Base-by-base conservation (phyloP, 30 jellyfish, hydroid and myxozoan species). In the Hydractinia echinata region DNA sequence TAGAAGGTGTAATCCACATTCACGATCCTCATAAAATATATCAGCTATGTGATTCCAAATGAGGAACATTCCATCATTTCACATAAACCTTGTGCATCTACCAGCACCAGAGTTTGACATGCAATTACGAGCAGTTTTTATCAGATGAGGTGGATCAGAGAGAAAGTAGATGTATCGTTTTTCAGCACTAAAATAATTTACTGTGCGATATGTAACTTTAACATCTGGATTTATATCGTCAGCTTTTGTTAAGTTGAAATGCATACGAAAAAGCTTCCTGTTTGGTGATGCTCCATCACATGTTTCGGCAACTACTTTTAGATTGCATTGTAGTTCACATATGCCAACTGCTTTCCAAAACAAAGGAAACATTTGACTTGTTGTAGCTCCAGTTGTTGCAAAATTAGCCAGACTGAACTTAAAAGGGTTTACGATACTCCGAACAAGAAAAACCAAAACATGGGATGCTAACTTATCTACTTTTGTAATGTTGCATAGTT, bases 281-380 rank as follows among this genome's bases (percentile, higher is more conserved):
- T n/a, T n/a, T n/a, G n/a, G n/a, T n/a, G n/a, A n/a, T n/a, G n/a
- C n/a, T n/a, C n/a, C n/a, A n/a, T n/a, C n/a, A n/a, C n/a, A n/a
- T n/a, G n/a, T n/a, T n/a, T n/a, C n/a, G n/a, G n/a, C n/a, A n/a
- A n/a, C n/a, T n/a, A n/a, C n/a, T n/a, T n/a, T n/a, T 39, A 77
- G 68, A 64, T n/a, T n/a, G 30, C 66, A 61, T 55, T 68, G 49
- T 49, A 72, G 58, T 69, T 88, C 96, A 5, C 67, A 54, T 21
- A 88, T 83, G 15, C 90, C 73, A 16, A 88, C 86, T 8, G 95
- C 95, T 77, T 68, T 83, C 90, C 96, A 89, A 56, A 89, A 79
- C 49, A 89, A 51, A 16, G 95, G 85, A 69, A 89, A 89, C 61
- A 88, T n/a, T 18, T 88, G 96, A 44, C 44, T 52, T 10, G 80